Conservation (phyloP, 2,888 invertebrate species). For the Orchestes rusci region DNA sequence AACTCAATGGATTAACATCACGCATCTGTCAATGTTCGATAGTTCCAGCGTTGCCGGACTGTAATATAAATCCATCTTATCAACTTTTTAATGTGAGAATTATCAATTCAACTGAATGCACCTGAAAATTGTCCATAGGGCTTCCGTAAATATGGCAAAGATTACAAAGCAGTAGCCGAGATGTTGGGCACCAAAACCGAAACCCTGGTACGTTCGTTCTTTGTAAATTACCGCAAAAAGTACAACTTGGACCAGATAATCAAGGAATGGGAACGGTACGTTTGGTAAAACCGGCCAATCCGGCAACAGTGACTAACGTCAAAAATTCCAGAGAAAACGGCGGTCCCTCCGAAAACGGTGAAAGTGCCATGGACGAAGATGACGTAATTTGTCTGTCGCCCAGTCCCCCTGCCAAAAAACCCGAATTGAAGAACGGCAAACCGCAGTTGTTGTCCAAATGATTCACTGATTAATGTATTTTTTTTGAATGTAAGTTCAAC, state of each 20-base stretch:
- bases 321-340: slow-evolving; percentile 20
- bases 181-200: slow-evolving; percentile 93
- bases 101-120: too few species aligned
- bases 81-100: too few species aligned
- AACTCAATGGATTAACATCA: too few species aligned
- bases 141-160: slow-evolving; percentile 71
- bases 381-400: slow-evolving; percentile 46
- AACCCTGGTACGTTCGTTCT: slow-evolving; percentile 86
- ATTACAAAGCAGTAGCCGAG: slow-evolving; percentile 91
- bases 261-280: slow-evolving; percentile 66
- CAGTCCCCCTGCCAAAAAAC: slow-evolving; percentile 36
- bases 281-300: too few species aligned
- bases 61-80: too few species aligned
- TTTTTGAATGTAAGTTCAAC: too few species aligned
- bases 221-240: slow-evolving; percentile 77
- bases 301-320: too few species aligned
- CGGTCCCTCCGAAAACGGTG: slow-evolving; percentile 35
- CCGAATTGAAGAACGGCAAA: slow-evolving; percentile 19
- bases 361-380: slow-evolving; percentile 32
- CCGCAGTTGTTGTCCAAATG: too few species aligned
- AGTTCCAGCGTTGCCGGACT: too few species aligned
- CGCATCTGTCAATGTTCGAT: too few species aligned
- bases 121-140: too few species aligned
- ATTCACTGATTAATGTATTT: too few species aligned
- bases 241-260: slow-evolving; percentile 83